phyloP scores from a whole-genome alignment of 2,113 vertebrate species.

The Trogon melanurus region DNA sequence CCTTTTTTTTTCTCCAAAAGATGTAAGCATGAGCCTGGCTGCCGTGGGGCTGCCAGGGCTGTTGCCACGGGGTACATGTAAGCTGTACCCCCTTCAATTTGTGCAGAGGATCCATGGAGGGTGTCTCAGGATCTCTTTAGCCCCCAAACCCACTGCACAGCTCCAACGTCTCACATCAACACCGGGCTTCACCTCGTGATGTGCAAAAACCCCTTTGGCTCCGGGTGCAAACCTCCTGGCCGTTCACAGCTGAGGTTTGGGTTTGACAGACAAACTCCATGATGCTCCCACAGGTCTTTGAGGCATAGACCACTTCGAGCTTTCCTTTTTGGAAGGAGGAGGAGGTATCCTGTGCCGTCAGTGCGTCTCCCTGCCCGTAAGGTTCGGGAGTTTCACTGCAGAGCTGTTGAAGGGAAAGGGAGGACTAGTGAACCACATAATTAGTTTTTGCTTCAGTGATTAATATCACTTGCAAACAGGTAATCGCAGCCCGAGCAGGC shows the following conservation, averaged over 20 bases:
- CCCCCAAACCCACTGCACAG: not conserved
- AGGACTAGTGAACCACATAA: conserved; percentile 53
- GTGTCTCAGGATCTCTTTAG: not conserved
- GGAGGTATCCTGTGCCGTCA: not conserved
- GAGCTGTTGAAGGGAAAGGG: not conserved
- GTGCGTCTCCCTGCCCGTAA: not conserved
- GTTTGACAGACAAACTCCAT: not conserved
- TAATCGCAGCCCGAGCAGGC: conserved; percentile 22
- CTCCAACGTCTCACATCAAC: fast-evolving
- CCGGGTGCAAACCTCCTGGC: not conserved
- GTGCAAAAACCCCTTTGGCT: fast-evolving
- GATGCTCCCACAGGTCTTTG: not conserved
- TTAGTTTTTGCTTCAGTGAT: conserved; percentile 64
- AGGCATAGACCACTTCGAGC: not conserved
- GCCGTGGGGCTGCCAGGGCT: not conserved
- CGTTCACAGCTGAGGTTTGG: not conserved
- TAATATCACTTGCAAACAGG: conserved; percentile 55
- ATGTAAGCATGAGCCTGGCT: fast-evolving
- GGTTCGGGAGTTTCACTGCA: not conserved
- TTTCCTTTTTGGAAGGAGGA: not conserved
- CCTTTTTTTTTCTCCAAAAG: not conserved
- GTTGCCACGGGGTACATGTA: fast-evolving
- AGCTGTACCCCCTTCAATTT: fast-evolving
- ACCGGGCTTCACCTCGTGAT: not conserved
- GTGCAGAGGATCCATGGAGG: not conserved